phyloP scores from a whole-genome alignment of 1,140 invertebrate genomes.

The Drosophila fuyamai region DNA sequence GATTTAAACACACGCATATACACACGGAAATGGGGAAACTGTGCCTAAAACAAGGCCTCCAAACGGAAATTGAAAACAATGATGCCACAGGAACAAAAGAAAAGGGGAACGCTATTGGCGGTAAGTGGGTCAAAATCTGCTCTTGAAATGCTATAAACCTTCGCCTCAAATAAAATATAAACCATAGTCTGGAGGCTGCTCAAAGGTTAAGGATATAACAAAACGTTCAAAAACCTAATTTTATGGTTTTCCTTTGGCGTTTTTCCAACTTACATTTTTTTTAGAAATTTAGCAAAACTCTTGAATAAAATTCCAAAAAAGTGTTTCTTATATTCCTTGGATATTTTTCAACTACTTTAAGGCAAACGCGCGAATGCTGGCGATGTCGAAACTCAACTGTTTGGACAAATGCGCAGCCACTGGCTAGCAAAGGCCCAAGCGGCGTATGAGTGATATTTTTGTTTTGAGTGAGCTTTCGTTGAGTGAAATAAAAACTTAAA shows the following conservation, averaged over 20 bases:
- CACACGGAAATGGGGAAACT: conserved; percentile 44
- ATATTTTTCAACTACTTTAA: conserved; percentile 21
- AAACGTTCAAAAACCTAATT: neutral
- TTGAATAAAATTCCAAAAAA: conserved; percentile 10
- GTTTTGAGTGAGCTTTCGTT: conserved; percentile 60
- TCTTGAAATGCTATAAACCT: conserved; percentile 43
- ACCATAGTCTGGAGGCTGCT: neutral
- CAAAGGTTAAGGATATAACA: neutral
- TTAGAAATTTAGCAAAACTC: neutral
- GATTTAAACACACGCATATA: conserved; percentile 48
- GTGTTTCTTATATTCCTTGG: conserved; percentile 1
- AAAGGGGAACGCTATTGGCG: conserved; percentile 18
- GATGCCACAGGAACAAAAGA: conserved; percentile 13
- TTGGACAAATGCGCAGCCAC: conserved; percentile 70
- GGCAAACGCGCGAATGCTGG: conserved; percentile 63
- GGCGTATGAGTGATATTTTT: conserved; percentile 75
- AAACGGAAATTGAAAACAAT: conserved; percentile 27
- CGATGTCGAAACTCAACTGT: conserved; percentile 75
- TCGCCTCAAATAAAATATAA: neutral
- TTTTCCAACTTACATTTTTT: conserved; percentile 28
- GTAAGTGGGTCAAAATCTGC: conserved; percentile 60
- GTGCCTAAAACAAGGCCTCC: conserved; percentile 40
- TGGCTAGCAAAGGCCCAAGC: conserved; percentile 63
- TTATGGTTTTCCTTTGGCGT: too few relatives aligned
- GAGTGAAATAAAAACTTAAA: conserved; percentile 21